These are phyloP conservation scores for Dioctria linearis DNA, from an alignment of 2,888 invertebrate species.

Conservation along the genomic window DNA sequence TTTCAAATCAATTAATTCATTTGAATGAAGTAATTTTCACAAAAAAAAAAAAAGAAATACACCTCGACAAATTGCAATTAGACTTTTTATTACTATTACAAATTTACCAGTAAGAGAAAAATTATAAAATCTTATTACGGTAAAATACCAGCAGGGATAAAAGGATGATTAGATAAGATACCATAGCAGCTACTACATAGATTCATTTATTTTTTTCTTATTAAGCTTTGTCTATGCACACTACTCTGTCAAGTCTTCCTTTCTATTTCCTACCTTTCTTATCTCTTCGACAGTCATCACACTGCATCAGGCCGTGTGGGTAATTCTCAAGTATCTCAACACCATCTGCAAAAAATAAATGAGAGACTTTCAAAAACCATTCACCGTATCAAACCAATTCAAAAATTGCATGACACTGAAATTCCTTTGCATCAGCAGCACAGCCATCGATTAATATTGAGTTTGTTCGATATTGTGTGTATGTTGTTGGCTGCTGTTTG, in stretches of 20 bases:
- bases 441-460: background rate
- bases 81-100: too few species aligned
- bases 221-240: background rate
- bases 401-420: constrained; percentile 49
- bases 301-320: constrained; percentile 1
- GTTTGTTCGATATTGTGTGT: background rate
- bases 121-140: too few species aligned
- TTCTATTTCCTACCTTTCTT: constrained; percentile 31
- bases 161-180: too few species aligned
- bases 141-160: too few species aligned
- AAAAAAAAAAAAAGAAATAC: too few species aligned
- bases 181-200: too few species aligned
- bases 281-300: constrained; percentile 11
- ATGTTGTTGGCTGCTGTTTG: background rate
- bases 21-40: too few species aligned
- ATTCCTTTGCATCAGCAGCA: constrained; percentile 27
- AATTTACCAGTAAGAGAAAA: too few species aligned
- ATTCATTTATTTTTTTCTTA: too few species aligned
- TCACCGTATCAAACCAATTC: constrained; percentile 49
- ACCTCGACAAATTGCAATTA: too few species aligned
- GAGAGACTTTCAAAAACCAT: constrained; percentile 46
- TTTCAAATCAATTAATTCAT: too few species aligned
- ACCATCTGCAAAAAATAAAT: constrained; percentile 44
- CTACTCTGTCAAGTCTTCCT: constrained; percentile 10
- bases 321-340: background rate